Base-by-base conservation (phyloP, 2,888 invertebrate genomes). In the Rhamphomyia laevipes region DNA sequence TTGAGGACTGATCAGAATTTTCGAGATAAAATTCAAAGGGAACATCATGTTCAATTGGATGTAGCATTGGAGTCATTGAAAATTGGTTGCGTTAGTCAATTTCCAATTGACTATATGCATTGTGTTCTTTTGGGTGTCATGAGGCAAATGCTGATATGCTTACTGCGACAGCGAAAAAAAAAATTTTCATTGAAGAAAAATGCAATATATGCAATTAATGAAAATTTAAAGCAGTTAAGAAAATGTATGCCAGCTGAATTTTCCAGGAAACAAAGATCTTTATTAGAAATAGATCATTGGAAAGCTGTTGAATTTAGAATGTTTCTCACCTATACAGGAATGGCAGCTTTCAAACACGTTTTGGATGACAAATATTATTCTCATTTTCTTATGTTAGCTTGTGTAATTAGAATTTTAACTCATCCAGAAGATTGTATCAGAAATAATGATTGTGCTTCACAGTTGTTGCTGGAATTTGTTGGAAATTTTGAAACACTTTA, bases 41-140 rank as follows among this genome's bases (percentile, higher is more conserved):
- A 48, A 12, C 49, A 55, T 51, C 55, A 56, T 44, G 45, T 27
- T 15, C 42, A 47, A 2, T 10, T 43, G 30, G 41, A 41, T 27
- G 48, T 50, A 30, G 17, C 33, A 13, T 46, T 55, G 31, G 46
- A 42, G 38, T 41, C 37, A 38, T 33, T 56, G 17, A 38, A 38
- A 44, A 37, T 51, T 45, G 45, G 43, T 35, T 41, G 41, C 27
- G 49, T 51, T 13, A 38, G 45, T 41, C 37, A 35, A 23, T 46
- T 55, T 46, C 53, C 55, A 46, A 31, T 30, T 30, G 30, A 30
- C 30, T 30, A 30, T 30, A 30, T 30, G 30, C 30, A 33, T 33
- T 33, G 33, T 48, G 46, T 55, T 38, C 51, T 51, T 47, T 27
- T 55, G 33, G 55, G 54, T 37, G 47, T 56, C 6, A 47, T 55